Percentiles rank a stretch among this genome's conserved stretches.
phyloP scores from a whole-genome alignment of 2,113 vertebrate genomes.

The Conger conger region DNA sequence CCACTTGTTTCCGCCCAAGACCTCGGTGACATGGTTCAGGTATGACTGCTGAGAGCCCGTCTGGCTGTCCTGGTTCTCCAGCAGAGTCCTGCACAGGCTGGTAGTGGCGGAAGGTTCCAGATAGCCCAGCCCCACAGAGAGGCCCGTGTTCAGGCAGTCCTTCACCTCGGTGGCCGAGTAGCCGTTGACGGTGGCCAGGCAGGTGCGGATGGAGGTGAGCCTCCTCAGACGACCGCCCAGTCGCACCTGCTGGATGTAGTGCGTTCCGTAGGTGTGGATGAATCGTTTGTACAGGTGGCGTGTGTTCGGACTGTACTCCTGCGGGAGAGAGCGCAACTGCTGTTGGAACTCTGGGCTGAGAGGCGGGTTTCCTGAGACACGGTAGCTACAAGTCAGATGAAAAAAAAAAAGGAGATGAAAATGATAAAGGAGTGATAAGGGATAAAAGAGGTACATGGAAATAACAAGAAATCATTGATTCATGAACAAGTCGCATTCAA shows the following conservation, averaged over 20 bases:
- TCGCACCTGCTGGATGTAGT: slow-evolving; percentile 51
- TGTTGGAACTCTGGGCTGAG: slow-evolving; percentile 40
- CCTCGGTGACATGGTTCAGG: slow-evolving; percentile 26
- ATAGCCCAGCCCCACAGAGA: slow-evolving; percentile 30
- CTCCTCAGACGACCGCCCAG: slow-evolving; percentile 49
- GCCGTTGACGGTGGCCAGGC: slow-evolving; percentile 44
- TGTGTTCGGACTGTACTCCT: slow-evolving; percentile 15
- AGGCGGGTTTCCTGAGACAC: background rate
- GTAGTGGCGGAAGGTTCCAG: fast-evolving
- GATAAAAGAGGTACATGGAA: no score
- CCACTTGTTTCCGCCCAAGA: slow-evolving; percentile 39
- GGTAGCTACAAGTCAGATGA: background rate
- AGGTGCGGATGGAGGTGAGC: slow-evolving; percentile 48
- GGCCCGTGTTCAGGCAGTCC: slow-evolving; percentile 50
- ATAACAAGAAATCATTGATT: no score
- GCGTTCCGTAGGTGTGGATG: slow-evolving; percentile 56
- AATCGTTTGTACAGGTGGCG: slow-evolving; percentile 30
- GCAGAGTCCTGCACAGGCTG: background rate
- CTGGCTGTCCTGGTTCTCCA: slow-evolving; percentile 3
- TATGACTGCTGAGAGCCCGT: background rate
- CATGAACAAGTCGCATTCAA: no score
- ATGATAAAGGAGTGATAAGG: no score
- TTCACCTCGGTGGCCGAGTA: slow-evolving; percentile 37
- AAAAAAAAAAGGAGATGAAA: no score
- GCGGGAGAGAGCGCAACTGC: slow-evolving; percentile 38